phyloP scores from a whole-genome alignment of 2,797 vertebrate genomes.

The Valencia hispanica region DNA sequence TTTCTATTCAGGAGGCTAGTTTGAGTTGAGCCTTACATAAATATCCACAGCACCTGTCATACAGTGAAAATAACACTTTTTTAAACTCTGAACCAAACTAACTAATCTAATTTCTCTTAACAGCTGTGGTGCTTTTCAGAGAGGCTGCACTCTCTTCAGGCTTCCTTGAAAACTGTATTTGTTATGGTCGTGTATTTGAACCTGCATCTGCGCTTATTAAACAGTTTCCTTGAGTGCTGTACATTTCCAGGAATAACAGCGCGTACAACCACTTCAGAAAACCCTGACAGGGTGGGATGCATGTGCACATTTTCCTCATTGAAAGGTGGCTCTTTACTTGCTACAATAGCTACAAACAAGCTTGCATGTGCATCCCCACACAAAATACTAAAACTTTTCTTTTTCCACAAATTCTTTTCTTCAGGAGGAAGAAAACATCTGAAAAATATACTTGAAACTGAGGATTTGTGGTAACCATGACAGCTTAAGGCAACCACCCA shows the following conservation, averaged over 20 bases:
- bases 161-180: conserved; percentile 54
- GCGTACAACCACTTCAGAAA: conserved; percentile 43
- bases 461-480: neutral
- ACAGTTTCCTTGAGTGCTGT: conserved; percentile 49
- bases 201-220: conserved; percentile 65
- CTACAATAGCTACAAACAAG: conserved; percentile 41
- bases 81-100: conserved; percentile 38
- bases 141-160: conserved; percentile 35
- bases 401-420: conserved; percentile 2
- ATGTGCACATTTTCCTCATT: conserved; percentile 33
- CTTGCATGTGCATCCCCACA: conserved; percentile 16
- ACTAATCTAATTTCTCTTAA: conserved; percentile 43
- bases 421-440: conserved; percentile 5
- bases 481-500: neutral
- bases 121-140: conserved; percentile 30
- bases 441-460: neutral
- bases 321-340: conserved; percentile 42
- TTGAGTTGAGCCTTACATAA: conserved; percentile 61
- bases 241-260: conserved; percentile 67
- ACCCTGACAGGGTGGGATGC: conserved; percentile 60
- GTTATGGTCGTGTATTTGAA: conserved; percentile 54
- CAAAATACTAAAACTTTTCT: neutral
- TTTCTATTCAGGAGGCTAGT: conserved; percentile 64
- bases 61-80: conserved; percentile 3
- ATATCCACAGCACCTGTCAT: conserved; percentile 75